Evolutionary conservation across 1,140 invertebrate genomes (phyloP).

Genomic region (Pachypeltis micranthus): DNA sequence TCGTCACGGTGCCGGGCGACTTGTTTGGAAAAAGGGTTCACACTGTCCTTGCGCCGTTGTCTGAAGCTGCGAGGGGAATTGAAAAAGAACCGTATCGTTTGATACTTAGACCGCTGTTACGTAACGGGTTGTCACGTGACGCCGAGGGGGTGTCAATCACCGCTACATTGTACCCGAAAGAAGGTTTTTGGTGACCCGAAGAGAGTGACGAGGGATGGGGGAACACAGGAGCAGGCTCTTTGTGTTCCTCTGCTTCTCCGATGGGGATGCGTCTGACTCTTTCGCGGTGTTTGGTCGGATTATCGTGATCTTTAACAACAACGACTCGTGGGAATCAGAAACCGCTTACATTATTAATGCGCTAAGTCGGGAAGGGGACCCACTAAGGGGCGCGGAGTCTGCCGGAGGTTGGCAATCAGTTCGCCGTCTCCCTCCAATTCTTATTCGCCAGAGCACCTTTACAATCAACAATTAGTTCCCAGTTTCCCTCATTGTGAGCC

Average conservation of each 20-base stretch:
- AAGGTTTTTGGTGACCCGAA: no score
- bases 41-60: neutral
- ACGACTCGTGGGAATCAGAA: constrained; percentile 4
- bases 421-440: no score
- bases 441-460: no score
- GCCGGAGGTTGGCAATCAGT: no score
- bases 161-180: neutral
- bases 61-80: neutral
- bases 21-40: neutral
- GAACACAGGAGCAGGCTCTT: no score
- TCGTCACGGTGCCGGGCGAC: constrained; percentile 1
- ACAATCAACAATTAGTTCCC: no score
- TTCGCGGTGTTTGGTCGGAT: neutral
- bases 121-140: constrained; percentile 6
- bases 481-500: no score
- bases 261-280: no score
- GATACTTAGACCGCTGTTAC: constrained; percentile 6
- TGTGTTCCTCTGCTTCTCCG: no score
- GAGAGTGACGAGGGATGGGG: no score
- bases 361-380: neutral
- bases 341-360: constrained; percentile 8
- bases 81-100: neutral
- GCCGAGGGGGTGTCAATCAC: constrained; percentile 3
- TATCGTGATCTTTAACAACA: neutral
- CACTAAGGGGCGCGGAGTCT: no score